These are phyloP conservation scores for Mycteria americana DNA, from an alignment of 2,797 vertebrate species.

Conservation along the genomic window DNA sequence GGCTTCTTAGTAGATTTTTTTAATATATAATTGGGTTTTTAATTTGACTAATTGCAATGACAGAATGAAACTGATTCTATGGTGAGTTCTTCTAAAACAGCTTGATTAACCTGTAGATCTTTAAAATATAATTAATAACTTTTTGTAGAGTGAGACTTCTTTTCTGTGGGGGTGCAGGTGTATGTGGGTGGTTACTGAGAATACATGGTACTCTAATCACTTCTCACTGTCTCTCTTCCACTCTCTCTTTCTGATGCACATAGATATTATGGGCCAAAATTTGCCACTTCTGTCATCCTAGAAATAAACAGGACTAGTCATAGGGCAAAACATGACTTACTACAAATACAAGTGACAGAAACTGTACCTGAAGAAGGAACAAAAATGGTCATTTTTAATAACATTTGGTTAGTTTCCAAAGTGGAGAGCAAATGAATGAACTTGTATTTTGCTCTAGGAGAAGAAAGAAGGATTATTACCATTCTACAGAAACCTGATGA, in stretches of 20 bases:
- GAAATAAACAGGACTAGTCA: constrained; percentile 46
- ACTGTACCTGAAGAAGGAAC: background rate
- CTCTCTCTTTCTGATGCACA: constrained; percentile 20
- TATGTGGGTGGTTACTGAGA: constrained; percentile 37
- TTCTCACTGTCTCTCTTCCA: constrained; percentile 10
- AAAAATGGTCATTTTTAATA: background rate
- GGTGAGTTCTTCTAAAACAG: background rate
- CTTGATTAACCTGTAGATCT: background rate
- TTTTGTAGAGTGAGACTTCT: background rate
- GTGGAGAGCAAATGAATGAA: background rate
- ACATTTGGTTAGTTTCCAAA: background rate
- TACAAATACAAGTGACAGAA: background rate
- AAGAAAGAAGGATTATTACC: background rate
- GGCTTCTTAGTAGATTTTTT: background rate
- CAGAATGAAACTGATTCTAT: background rate
- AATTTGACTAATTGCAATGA: background rate
- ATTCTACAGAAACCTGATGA: background rate
- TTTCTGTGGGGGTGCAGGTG: background rate
- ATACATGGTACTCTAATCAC: constrained; percentile 2
- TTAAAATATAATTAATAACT: constrained; percentile 31
- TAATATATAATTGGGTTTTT: background rate
- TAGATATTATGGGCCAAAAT: constrained; percentile 13
- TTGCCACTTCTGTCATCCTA: constrained; percentile 17
- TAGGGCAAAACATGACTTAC: constrained; percentile 20
- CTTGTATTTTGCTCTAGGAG: background rate